A percentile compares a stretch with the other conserved stretches of the same genome.
Conservation (phyloP, 1,140 invertebrate species). For the Tetragonula clypearis region DNA sequence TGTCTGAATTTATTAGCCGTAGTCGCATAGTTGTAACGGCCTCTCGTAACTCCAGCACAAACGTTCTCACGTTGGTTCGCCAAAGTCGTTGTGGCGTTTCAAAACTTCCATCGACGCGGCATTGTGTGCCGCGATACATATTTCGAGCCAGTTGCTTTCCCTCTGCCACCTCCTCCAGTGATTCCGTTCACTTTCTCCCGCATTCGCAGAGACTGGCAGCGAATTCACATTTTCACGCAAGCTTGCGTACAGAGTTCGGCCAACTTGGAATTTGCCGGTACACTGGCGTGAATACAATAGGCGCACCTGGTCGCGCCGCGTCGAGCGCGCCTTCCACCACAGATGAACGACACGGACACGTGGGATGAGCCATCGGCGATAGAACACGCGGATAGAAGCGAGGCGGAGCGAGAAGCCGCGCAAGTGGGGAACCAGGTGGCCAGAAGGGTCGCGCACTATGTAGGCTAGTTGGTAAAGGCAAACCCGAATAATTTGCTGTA, state of each 20-base stretch:
- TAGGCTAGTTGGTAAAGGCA: conserved; percentile 68
- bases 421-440: conserved; percentile 36
- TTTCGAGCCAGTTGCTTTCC: conserved; percentile 14
- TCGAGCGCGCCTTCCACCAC: conserved; percentile 29
- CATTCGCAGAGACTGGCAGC: conserved; percentile 6
- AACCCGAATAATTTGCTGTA: conserved; percentile 74
- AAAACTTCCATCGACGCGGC: conserved; percentile 1
- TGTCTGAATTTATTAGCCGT: conserved; percentile 14
- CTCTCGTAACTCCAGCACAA: conserved; percentile 5
- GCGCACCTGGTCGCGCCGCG: conserved; percentile 64
- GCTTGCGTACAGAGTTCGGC: conserved; percentile 51
- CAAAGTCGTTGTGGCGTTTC: neutral
- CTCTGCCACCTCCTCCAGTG: neutral
- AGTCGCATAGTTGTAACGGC: neutral
- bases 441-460: conserved; percentile 43
- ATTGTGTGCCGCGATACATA: conserved; percentile 13
- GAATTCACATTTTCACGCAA: conserved; percentile 19
- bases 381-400: conserved; percentile 5
- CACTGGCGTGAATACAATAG: conserved; percentile 58
- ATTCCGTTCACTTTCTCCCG: neutral
- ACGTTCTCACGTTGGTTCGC: neutral
- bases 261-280: conserved; percentile 68
- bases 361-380: conserved; percentile 36
- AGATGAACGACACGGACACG: conserved; percentile 29
- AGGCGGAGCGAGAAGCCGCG: neutral